Percentiles rank a stretch among this genome's conserved stretches.
These are phyloP conservation scores for Heterocephalus glaber DNA, from an alignment of 2,113 vertebrate species.

Conservation along the genomic window DNA sequence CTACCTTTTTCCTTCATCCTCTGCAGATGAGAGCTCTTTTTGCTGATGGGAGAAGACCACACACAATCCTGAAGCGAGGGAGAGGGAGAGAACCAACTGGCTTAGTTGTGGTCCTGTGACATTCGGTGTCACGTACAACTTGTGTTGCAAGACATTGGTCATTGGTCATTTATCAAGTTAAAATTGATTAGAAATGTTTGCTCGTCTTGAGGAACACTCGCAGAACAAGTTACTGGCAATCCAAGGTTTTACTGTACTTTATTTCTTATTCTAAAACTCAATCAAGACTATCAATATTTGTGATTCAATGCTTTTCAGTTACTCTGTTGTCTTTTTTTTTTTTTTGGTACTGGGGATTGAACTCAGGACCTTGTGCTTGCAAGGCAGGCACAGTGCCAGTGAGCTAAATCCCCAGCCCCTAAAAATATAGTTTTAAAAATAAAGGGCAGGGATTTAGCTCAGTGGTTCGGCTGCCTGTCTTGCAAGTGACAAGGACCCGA, in stretches of 20 bases:
- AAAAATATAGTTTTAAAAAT: too few species aligned
- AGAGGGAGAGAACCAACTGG: neutral
- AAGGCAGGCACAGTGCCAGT: too few species aligned
- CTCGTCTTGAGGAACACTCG: neutral
- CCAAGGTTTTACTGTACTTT: neutral
- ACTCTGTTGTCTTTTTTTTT: neutral
- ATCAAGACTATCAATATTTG: conserved; percentile 2
- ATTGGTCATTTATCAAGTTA: neutral
- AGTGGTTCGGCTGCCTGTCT: too few species aligned
- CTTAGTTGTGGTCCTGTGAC: neutral
- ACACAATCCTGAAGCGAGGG: neutral
- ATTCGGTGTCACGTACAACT: neutral
- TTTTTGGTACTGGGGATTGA: too few species aligned
- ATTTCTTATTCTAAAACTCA: neutral
- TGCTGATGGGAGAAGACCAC: too few species aligned
- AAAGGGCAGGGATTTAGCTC: too few species aligned
- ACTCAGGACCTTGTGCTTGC: too few species aligned
- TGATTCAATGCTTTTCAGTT: neutral
- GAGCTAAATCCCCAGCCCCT: too few species aligned
- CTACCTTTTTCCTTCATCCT: neutral
- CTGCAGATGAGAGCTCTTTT: neutral
- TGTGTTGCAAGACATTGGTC: neutral
- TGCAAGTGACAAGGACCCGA: too few species aligned
- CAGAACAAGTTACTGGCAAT: neutral
- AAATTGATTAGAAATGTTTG: neutral